These are phyloP conservation scores for Ageneiosus marmoratus DNA, from an alignment of 2,113 vertebrate genomes.

Conservation along the genomic window DNA sequence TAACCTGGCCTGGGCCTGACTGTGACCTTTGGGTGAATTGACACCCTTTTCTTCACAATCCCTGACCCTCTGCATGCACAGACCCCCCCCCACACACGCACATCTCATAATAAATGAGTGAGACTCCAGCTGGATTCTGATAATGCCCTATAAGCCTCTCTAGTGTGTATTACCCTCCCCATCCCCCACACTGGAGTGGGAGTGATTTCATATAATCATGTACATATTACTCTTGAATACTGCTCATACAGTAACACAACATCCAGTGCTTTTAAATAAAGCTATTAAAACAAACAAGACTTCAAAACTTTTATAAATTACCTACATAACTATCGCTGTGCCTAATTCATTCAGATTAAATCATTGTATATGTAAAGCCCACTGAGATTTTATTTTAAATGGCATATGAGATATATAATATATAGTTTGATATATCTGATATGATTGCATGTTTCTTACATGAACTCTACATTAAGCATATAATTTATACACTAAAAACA, in stretches of 20 bases:
- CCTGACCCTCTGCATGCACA: conserved; percentile 22
- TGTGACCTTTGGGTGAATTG: conserved; percentile 48
- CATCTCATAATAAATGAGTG: conserved; percentile 44
- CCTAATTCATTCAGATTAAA: background rate
- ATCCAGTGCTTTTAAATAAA: background rate
- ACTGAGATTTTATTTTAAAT: background rate
- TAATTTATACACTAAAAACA: background rate
- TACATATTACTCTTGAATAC: background rate
- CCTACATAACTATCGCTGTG: background rate
- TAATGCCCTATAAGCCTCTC: conserved; percentile 34
- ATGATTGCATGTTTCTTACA: background rate
- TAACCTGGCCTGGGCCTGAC: conserved; percentile 48
- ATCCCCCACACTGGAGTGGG: background rate
- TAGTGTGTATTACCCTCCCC: background rate
- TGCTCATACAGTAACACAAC: background rate
- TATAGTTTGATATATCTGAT: background rate
- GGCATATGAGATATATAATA: background rate
- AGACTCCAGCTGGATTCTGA: conserved; percentile 46
- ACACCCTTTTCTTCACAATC: conserved; percentile 21
- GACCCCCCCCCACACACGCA: background rate
- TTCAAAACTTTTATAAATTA: background rate
- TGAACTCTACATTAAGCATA: background rate
- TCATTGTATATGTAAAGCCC: background rate
- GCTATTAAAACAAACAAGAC: background rate
- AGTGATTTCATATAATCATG: background rate